Conservation (phyloP, 2,113 vertebrate genomes). For the Dolichotis patagonum region DNA sequence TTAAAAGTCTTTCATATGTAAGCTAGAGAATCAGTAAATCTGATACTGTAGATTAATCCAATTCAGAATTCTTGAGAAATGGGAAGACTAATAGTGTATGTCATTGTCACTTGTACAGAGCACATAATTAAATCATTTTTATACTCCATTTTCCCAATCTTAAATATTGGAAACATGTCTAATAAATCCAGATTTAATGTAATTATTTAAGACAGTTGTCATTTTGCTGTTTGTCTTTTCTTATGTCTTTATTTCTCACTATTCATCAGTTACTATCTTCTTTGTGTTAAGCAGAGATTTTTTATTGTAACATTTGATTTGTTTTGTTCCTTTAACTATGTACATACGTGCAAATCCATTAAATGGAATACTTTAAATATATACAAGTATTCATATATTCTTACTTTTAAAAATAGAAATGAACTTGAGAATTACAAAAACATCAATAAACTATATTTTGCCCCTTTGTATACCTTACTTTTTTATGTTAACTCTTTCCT, state of each 20-base stretch:
- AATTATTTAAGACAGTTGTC: neutral
- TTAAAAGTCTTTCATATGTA: neutral
- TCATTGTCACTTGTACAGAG: neutral
- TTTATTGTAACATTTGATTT: neutral
- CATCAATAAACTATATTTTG: neutral
- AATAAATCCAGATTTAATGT: neutral
- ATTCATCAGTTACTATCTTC: neutral
- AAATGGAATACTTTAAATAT: neutral
- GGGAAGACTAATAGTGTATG: neutral
- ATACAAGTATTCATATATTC: neutral
- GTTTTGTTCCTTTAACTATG: neutral
- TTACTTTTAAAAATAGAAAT: neutral
- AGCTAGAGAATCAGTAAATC: neutral
- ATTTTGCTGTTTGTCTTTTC: neutral
- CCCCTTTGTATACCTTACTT: neutral
- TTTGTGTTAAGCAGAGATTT: neutral
- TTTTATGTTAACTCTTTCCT: neutral
- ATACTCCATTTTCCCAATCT: neutral
- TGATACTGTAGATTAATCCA: accelerated
- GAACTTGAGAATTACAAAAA: neutral
- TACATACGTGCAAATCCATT: neutral
- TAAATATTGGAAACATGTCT: neutral
- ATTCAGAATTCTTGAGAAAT: neutral
- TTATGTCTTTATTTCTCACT: neutral
- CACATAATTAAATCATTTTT: neutral